Percentiles rank a stretch among this genome's conserved stretches.
These are phyloP conservation scores for Alosa sapidissima DNA, from an alignment of 2,797 vertebrate genomes.

Conservation along the genomic window DNA sequence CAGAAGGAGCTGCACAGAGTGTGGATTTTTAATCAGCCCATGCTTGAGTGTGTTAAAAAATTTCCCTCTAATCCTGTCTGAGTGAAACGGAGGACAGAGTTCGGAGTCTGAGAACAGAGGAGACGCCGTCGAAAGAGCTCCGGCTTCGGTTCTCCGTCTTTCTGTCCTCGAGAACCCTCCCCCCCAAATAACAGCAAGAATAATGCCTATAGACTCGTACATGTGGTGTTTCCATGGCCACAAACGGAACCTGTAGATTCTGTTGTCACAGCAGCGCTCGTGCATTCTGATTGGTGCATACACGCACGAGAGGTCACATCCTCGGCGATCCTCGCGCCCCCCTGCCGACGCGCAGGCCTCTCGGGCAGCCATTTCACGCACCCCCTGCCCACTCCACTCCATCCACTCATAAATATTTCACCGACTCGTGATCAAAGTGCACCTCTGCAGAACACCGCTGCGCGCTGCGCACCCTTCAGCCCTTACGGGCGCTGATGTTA, in stretches of 20 bases:
- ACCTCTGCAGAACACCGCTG: constrained; percentile 46
- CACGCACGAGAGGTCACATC: neutral
- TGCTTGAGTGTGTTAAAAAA: constrained; percentile 71
- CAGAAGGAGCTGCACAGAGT: constrained; percentile 57
- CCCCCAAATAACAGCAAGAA: neutral
- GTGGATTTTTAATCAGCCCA: constrained; percentile 77
- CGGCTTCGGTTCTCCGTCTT: constrained; percentile 35
- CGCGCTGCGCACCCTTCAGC: constrained; percentile 47
- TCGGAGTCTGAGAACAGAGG: constrained; percentile 73
- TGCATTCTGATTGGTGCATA: neutral
- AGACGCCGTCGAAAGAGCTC: constrained; percentile 42
- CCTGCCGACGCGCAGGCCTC: constrained; percentile 56
- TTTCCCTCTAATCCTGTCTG: constrained; percentile 59
- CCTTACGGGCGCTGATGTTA: neutral
- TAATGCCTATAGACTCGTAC: neutral
- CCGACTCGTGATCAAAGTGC: constrained; percentile 68
- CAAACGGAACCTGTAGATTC: neutral
- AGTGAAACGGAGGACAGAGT: constrained; percentile 74
- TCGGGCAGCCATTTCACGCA: constrained; percentile 58
- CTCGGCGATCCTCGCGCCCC: constrained; percentile 44
- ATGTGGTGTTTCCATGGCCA: neutral
- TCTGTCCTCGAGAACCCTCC: no score
- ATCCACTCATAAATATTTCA: constrained; percentile 70
- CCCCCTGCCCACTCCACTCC: constrained; percentile 42
- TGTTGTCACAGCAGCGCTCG: neutral